Percentiles rank a stretch among this genome's conserved stretches.
phyloP scores from a whole-genome alignment of 2,797 vertebrate genomes.

The Hippoglossus hippoglossus region DNA sequence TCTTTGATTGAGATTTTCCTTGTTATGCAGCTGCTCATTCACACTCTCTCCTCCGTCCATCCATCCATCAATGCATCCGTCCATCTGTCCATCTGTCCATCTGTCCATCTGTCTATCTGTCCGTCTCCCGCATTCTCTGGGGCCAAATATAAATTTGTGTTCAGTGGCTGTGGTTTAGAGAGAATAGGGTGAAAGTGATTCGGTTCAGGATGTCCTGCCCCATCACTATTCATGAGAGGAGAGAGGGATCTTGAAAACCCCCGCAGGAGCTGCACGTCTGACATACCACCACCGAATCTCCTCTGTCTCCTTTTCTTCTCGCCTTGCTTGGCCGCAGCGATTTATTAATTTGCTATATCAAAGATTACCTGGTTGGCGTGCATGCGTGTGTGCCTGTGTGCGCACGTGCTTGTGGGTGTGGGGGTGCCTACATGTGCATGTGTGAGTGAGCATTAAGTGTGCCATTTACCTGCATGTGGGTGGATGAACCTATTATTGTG shows the following conservation, averaged over 20 bases:
- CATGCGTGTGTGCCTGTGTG: constrained; percentile 22
- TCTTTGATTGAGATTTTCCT: constrained; percentile 26
- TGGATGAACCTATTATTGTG: constrained; percentile 55
- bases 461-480: constrained; percentile 56
- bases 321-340: constrained; percentile 63
- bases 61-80: background rate
- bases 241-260: constrained; percentile 55
- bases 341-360: constrained; percentile 78
- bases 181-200: constrained; percentile 50
- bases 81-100: constrained; percentile 1
- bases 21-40: constrained; percentile 31
- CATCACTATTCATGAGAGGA: constrained; percentile 76
- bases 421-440: constrained; percentile 14
- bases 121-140: constrained; percentile 3
- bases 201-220: constrained; percentile 59
- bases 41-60: constrained; percentile 3
- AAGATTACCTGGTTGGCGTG: constrained; percentile 59
- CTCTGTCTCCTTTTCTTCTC: constrained; percentile 57
- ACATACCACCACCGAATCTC: constrained; percentile 57
- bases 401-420: constrained; percentile 22
- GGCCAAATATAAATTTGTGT: constrained; percentile 47
- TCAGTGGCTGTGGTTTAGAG: constrained; percentile 37
- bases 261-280: constrained; percentile 57
- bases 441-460: constrained; percentile 57
- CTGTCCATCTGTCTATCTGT: background rate